Percentiles rank a stretch among this genome's conserved stretches.
These are phyloP conservation scores for Zophobas atratus DNA, from an alignment of 1,140 invertebrate species.

Conservation along the genomic window DNA sequence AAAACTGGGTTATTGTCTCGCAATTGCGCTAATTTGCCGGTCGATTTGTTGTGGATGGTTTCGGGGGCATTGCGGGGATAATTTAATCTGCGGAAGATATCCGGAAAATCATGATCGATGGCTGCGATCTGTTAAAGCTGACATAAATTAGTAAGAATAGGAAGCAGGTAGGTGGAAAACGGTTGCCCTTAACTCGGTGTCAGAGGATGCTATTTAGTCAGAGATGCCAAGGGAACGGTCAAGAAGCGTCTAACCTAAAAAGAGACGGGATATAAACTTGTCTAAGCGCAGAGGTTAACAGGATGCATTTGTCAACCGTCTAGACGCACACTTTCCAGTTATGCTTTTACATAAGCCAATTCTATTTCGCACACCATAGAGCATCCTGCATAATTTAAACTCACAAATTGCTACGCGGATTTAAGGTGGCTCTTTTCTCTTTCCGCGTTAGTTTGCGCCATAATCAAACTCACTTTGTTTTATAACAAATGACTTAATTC, in stretches of 20 bases:
- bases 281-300: slow-evolving; percentile 51
- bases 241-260: neutral
- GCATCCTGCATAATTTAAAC: slow-evolving; percentile 52
- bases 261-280: slow-evolving; percentile 49
- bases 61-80: slow-evolving; percentile 22
- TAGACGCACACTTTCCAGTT: slow-evolving; percentile 46
- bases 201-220: slow-evolving; percentile 10
- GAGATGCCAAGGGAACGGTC: slow-evolving; percentile 29
- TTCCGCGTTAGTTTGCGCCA: slow-evolving; percentile 37
- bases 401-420: slow-evolving; percentile 49
- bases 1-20: slow-evolving; percentile 33
- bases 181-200: slow-evolving; percentile 28
- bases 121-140: slow-evolving; percentile 36
- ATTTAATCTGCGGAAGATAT: slow-evolving; percentile 42
- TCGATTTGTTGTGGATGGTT: slow-evolving; percentile 37
- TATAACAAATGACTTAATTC: slow-evolving; percentile 34
- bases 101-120: slow-evolving; percentile 45
- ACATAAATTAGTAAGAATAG: slow-evolving; percentile 49
- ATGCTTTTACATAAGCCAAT: slow-evolving; percentile 52
- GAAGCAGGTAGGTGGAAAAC: slow-evolving; percentile 37
- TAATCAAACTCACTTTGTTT: slow-evolving; percentile 45
- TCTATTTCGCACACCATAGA: slow-evolving; percentile 55
- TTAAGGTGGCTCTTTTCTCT: slow-evolving; percentile 43
- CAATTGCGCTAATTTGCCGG: slow-evolving; percentile 33
- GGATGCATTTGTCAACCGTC: slow-evolving; percentile 52